Percentiles rank a stretch among this genome's conserved stretches.
Evolutionary conservation across 2,888 invertebrate genomes (phyloP).

Genomic region (Azorinus chamasolen): DNA sequence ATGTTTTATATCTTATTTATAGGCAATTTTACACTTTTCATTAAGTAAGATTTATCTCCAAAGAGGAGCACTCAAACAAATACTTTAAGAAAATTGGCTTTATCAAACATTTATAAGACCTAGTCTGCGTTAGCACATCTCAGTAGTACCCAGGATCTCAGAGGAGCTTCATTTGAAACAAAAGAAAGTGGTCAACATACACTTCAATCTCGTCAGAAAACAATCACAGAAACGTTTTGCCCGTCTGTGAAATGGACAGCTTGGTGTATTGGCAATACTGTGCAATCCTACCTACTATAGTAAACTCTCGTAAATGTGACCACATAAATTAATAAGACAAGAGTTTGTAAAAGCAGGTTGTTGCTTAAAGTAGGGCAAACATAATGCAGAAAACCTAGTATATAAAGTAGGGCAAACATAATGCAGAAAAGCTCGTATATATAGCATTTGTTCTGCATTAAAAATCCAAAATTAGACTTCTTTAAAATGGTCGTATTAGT

Average conservation of each 20-base stretch:
- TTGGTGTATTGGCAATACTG: too few species aligned
- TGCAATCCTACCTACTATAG: too few species aligned
- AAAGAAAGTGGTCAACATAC: slow-evolving; percentile 25
- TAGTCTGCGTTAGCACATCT: slow-evolving; percentile 37
- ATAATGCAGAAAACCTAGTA: too few species aligned
- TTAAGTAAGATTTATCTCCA: slow-evolving; percentile 53
- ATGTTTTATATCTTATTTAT: slow-evolving; percentile 43
- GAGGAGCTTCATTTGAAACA: slow-evolving; percentile 41
- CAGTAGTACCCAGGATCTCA: slow-evolving; percentile 22
- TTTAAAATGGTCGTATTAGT: too few species aligned
- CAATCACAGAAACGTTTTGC: slow-evolving; percentile 55
- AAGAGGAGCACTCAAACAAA: slow-evolving; percentile 24
- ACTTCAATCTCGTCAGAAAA: slow-evolving; percentile 53
- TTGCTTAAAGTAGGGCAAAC: too few species aligned
- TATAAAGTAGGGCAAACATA: too few species aligned
- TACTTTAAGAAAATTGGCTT: slow-evolving; percentile 32
- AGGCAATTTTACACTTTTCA: slow-evolving; percentile 56
- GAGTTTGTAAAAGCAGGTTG: too few species aligned
- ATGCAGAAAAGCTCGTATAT: too few species aligned
- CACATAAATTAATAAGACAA: too few species aligned
- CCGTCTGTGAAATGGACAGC: slow-evolving; percentile 42
- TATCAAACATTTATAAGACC: slow-evolving; percentile 51
- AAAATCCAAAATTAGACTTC: too few species aligned
- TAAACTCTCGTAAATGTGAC: too few species aligned
- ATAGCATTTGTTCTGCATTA: too few species aligned